Conservation (phyloP, 2,113 vertebrate genomes). For the Misgurnus anguillicaudatus region DNA sequence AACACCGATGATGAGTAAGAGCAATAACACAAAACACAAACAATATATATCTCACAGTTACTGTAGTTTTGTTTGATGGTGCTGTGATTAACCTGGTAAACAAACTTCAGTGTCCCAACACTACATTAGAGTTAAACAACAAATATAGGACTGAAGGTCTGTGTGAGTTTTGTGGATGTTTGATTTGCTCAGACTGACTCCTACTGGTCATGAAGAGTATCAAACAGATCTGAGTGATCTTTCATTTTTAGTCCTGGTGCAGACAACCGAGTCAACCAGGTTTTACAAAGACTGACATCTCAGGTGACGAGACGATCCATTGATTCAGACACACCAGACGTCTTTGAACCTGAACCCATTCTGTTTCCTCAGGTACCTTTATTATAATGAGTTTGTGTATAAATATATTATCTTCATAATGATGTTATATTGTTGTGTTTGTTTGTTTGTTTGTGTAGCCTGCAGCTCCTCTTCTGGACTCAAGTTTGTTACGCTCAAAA, state of each 20-base stretch:
- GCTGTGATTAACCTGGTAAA: too few species aligned
- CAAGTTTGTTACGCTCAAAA: conserved; percentile 78
- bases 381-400: too few species aligned
- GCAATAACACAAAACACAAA: not conserved
- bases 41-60: too few species aligned
- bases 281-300: not conserved
- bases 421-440: not conserved
- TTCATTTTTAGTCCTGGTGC: not conserved
- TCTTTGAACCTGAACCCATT: conserved; percentile 61
- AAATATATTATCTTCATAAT: too few species aligned
- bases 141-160: too few species aligned
- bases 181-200: not conserved
- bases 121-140: too few species aligned
- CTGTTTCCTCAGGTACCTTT: conserved; percentile 77
- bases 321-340: conserved; percentile 72
- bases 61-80: too few species aligned
- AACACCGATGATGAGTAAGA: conserved; percentile 74
- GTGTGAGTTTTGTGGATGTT: too few species aligned
- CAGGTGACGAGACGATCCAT: conserved; percentile 49
- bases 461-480: conserved; percentile 80
- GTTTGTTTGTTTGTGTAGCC: conserved; percentile 68
- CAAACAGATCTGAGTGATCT: not conserved
- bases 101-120: too few species aligned
- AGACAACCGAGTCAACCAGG: not conserved
- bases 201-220: conserved; percentile 12